Percentiles rank a stretch among this genome's conserved stretches.
Conservation (phyloP, 2,888 invertebrate genomes). For the Crossocerus cetratus region DNA sequence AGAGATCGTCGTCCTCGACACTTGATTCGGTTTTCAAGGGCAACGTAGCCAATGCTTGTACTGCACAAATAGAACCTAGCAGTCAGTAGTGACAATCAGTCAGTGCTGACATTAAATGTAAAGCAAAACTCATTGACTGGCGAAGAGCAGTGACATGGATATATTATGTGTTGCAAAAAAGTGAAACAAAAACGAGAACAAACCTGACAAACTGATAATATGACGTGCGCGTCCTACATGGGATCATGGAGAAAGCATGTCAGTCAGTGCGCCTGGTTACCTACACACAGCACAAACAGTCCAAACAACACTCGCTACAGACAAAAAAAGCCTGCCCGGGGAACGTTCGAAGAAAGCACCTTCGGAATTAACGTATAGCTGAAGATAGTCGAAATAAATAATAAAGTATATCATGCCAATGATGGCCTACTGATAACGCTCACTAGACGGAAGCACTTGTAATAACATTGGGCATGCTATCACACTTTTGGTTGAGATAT, state of each 20-base stretch:
- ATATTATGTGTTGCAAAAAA: conserved; percentile 4
- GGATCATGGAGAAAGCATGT: conserved; percentile 70
- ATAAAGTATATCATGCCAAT: conserved; percentile 44
- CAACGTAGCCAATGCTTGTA: conserved; percentile 87
- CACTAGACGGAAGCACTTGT: conserved; percentile 23
- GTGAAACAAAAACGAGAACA: conserved; percentile 69
- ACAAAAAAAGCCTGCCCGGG: conserved; percentile 33
- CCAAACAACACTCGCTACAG: conserved; percentile 71
- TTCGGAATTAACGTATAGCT: conserved; percentile 13
- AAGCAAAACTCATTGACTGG: neutral
- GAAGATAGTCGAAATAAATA: conserved; percentile 15
- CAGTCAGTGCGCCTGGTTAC: conserved; percentile 75
- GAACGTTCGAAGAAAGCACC: conserved; percentile 14
- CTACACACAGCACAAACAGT: conserved; percentile 75
- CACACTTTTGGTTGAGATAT: conserved; percentile 30
- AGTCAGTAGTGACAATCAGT: neutral
- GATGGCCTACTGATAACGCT: conserved; percentile 3
- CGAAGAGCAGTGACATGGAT: neutral
- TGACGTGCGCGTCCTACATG: conserved; percentile 72
- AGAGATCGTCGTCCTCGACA: conserved; percentile 85
- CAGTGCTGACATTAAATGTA: neutral
- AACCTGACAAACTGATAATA: conserved; percentile 73
- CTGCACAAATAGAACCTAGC: conserved; percentile 74
- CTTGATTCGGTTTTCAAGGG: conserved; percentile 79
- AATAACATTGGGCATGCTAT: conserved; percentile 46